Conservation (phyloP, 2,888 invertebrate genomes). For the Xanthia togata region DNA sequence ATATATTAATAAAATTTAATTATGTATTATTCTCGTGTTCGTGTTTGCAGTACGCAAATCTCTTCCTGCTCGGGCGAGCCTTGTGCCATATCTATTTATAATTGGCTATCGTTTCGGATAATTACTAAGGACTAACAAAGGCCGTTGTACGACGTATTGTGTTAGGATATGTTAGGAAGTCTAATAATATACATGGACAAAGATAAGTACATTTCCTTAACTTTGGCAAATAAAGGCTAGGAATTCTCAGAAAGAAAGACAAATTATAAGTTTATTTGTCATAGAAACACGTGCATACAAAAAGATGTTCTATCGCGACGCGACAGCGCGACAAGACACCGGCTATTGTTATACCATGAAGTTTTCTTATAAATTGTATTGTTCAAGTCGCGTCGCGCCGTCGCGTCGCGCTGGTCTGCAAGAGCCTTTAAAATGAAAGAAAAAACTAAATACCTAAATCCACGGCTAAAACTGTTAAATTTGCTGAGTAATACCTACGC, state of each 20-base stretch:
- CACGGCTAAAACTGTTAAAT: too few species aligned
- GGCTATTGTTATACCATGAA: too few species aligned
- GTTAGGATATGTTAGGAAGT: conserved; percentile 22
- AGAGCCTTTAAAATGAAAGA: too few species aligned
- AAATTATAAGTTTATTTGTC: too few species aligned
- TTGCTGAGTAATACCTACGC: too few species aligned
- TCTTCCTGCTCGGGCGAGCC: conserved; percentile 53
- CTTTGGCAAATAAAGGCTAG: conserved; percentile 24
- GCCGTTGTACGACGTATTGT: conserved; percentile 25
- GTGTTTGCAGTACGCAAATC: conserved; percentile 22
- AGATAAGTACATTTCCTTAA: background rate
- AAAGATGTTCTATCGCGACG: too few species aligned
- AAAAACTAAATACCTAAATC: too few species aligned
- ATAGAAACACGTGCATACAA: too few species aligned
- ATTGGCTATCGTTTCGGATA: conserved; percentile 35
- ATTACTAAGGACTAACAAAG: conserved; percentile 45
- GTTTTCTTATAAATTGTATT: too few species aligned
- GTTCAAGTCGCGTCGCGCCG: too few species aligned
- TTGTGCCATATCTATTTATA: conserved; percentile 63
- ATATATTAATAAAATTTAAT: background rate
- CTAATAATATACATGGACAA: conserved; percentile 20
- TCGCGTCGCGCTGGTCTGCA: too few species aligned
- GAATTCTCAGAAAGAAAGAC: background rate
- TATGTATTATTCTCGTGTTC: conserved; percentile 9
- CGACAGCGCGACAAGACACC: too few species aligned